Base-by-base conservation (phyloP, 1,140 invertebrate genomes). In the Drosophila azteca region DNA sequence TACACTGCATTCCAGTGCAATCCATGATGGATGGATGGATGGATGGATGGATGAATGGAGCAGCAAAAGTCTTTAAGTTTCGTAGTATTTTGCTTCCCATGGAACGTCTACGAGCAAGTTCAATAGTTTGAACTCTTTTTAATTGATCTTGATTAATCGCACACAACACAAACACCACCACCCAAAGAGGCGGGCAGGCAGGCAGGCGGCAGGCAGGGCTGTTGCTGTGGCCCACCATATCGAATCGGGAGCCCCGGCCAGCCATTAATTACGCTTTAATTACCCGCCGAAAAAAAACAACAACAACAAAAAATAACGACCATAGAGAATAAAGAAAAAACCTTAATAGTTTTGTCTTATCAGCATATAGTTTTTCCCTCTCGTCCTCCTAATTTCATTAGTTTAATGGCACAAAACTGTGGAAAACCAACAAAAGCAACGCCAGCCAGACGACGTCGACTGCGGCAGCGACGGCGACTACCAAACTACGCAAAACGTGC, bases 81-180 rank as follows among this genome's bases (percentile, higher is more conserved):
- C 26, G 61, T 55, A 58, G 57, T 49, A 70, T 50, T 70, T 48
- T 17, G 68, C 43, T 73, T 73, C 63, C 60, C 74, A 83, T 72
- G 77, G 55, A 79, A 64, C 71, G 71, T 58, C 82, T 52, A 52
- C 51, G 74, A 68, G 59, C 51, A 70, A 71, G 81, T 85, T 85
- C 78, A 85, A 85, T 87, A 82, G 69, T 85, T 76, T 85, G 82
- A 85, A 85, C 81, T 85, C 81, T 87, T 78, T 85, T 85, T 85
- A 85, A 85, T 85, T 85, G 82, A 85, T 82, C 82, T 85, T 85
- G 81, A 85, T 85, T 87, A 85, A 85, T 85, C 81, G 78, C 81
- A 82, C 69, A 81, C 78, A 74, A 83, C 79, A 72, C 54, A 61
- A 51, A 51, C 46, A 24, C 65, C 46, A 24, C 65, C 62, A 26